A percentile compares a stretch with the other conserved stretches of the same genome.
These are phyloP conservation scores for Epinotia nisella DNA, from an alignment of 2,888 invertebrate genomes.

Conservation along the genomic window DNA sequence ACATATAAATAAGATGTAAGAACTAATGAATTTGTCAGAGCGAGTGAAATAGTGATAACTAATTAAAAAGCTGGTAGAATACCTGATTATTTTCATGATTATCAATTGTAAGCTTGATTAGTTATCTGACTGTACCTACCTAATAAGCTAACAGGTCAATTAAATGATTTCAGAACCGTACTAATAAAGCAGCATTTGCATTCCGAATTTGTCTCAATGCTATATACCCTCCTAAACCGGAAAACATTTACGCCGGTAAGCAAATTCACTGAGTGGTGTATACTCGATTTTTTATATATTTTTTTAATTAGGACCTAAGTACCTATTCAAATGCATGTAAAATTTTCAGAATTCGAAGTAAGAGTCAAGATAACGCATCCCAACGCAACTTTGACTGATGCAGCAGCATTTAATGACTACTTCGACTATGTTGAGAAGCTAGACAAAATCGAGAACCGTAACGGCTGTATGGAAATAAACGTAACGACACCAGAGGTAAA, in stretches of 20 bases:
- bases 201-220: constrained; percentile 57
- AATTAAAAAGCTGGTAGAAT: no score
- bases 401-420: not conserved
- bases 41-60: no score
- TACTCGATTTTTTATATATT: not conserved
- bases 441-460: not conserved
- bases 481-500: constrained; percentile 34
- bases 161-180: constrained; percentile 50
- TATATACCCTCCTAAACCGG: constrained; percentile 45
- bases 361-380: constrained; percentile 27
- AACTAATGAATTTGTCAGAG: no score
- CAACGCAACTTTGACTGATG: constrained; percentile 18
- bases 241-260: constrained; percentile 34
- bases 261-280: constrained; percentile 8
- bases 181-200: constrained; percentile 48
- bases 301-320: not conserved
- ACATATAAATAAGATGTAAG: no score
- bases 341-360: constrained; percentile 23
- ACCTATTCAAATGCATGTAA: not conserved
- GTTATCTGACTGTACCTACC: no score
- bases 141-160: not conserved
- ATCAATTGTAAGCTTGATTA: no score
- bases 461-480: constrained; percentile 5
- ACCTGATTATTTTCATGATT: no score
- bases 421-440: not conserved